Evolutionary conservation across 1,140 invertebrate species (phyloP).

Genomic region (Orchesella cincta): DNA sequence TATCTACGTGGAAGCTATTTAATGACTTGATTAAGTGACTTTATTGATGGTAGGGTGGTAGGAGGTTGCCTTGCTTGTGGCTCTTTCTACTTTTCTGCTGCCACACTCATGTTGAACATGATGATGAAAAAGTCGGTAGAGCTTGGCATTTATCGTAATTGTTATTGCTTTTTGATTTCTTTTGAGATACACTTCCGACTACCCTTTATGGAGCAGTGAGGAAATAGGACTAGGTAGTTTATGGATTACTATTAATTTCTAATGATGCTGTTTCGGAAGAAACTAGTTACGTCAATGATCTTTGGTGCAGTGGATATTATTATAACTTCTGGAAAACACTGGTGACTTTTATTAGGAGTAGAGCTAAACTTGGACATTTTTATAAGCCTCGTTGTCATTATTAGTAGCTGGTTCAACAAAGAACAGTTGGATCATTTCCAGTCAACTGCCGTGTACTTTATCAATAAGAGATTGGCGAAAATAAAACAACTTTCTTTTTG

Average conservation of each 20-base stretch:
- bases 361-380: background rate
- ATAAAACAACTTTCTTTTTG: background rate
- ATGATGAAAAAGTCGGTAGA: background rate
- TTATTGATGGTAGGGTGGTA: too few species aligned
- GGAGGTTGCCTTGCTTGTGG: too few species aligned
- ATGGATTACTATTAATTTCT: too few species aligned
- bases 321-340: too few species aligned
- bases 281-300: too few species aligned
- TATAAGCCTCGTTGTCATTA: background rate
- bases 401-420: background rate
- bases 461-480: background rate
- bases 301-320: too few species aligned
- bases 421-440: background rate
- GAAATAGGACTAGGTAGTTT: background rate
- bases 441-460: background rate
- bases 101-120: constrained; percentile 26
- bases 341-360: too few species aligned
- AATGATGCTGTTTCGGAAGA: too few species aligned
- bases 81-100: too few species aligned
- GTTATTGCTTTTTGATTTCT: constrained; percentile 19
- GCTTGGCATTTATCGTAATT: background rate
- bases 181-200: background rate
- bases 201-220: background rate
- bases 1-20: too few species aligned
- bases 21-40: too few species aligned